Base-by-base conservation (phyloP, 2,888 invertebrate genomes). In the Scaptomyza tumidula region DNA sequence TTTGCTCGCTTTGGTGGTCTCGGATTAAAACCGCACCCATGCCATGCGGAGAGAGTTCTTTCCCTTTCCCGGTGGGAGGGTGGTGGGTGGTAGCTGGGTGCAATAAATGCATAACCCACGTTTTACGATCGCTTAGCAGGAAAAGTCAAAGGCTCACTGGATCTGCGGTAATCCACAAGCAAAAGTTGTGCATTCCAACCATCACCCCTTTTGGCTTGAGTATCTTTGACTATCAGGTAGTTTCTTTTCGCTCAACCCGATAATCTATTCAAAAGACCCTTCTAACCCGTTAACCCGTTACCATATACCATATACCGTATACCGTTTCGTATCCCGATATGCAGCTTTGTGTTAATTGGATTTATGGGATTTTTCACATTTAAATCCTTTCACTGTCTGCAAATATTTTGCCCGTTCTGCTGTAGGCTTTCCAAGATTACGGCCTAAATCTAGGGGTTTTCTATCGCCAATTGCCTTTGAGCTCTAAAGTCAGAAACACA, bases 311-410 rank as follows among this genome's bases (percentile, higher is more conserved):
- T 43, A 14, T 24, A 24, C 4, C 24, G 0, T 24, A 24, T 41
- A 19, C 24, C 19, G 35, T 19, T 35, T 50, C n/a, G 52, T 6
- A 53, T 33, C 31, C 48, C 70, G 77, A 64, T 79, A 83, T 81
- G 83, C 80, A 85, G 87, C 86, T 88, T 88, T 81, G 68, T 78
- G 73, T 87, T 91, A 91, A 91, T 90, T 90, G 90, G 91, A 91
- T 90, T 90, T 90, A 71, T 57, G 70, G 66, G 83, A 80, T 85
- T 89, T 86, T 86, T 76, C 78, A 72, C 80, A 71, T 80, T 71
- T 77, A 89, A 90, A 90, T 90, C 89, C 85, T 77, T 75, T 81
- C 78, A 82, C 76, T 88, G 86, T 85, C 81, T 86, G 82, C 90
- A 90, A 90, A 91, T 89, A 90, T 90, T 90, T 90, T 86, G 83